Conservation (phyloP, 2,797 vertebrate genomes). For the Halcyon badia region DNA sequence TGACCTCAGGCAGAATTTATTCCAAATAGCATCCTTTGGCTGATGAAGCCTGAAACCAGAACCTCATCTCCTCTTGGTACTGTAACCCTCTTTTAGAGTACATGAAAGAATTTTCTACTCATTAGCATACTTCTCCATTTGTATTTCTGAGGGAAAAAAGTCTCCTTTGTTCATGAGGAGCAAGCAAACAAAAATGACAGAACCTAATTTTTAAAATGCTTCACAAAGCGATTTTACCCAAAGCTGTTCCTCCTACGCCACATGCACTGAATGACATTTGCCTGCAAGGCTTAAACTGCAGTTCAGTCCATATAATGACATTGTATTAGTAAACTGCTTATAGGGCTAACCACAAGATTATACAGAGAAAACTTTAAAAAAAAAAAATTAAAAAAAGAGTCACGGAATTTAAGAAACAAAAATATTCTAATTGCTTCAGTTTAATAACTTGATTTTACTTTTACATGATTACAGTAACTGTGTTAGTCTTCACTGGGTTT, state of each 20-base stretch:
- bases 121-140: not conserved
- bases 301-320: not conserved
- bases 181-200: not conserved
- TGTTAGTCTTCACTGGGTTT: not conserved
- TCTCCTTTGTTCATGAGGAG: not conserved
- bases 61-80: not conserved
- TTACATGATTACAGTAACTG: not conserved
- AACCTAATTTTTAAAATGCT: not conserved
- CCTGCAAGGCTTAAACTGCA: not conserved
- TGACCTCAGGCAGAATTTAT: not conserved
- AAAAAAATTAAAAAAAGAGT: not conserved
- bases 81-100: not conserved
- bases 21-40: not conserved
- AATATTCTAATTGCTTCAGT: not conserved
- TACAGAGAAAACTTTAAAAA: not conserved
- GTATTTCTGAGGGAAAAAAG: not conserved
- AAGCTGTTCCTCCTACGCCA: not conserved
- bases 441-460: not conserved
- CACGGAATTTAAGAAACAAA: not conserved
- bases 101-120: not conserved
- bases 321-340: not conserved
- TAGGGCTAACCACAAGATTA: not conserved
- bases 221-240: not conserved
- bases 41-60: not conserved
- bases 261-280: not conserved